A percentile compares a stretch with the other conserved stretches of the same genome.
phyloP scores from a whole-genome alignment of 2,113 vertebrate species.

The Ameiurus melas region DNA sequence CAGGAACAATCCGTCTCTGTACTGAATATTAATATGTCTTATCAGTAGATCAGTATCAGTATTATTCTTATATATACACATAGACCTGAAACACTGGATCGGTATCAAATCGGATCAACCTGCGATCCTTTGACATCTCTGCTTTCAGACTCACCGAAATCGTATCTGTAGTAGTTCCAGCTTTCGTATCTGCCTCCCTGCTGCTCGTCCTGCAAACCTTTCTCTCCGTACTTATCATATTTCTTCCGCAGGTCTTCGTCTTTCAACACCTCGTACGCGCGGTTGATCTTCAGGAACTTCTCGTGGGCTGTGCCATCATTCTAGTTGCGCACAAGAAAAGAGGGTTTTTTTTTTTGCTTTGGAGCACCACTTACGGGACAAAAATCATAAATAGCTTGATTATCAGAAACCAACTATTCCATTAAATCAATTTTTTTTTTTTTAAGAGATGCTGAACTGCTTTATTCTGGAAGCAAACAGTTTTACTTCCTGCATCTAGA shows the following conservation, averaged over 20 bases:
- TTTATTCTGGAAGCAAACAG: background rate
- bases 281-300: conserved; percentile 92
- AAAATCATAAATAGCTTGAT: background rate
- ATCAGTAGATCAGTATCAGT: background rate
- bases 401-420: background rate
- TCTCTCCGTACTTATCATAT: conserved; percentile 97
- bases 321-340: conserved; percentile 61
- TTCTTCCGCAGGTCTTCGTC: conserved; percentile 96
- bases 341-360: background rate
- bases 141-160: conserved; percentile 83
- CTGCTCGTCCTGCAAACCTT: conserved; percentile 89
- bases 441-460: background rate
- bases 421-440: background rate
- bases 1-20: background rate
- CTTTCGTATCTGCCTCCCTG: conserved; percentile 90
- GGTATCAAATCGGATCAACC: background rate
- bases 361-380: background rate
- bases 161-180: conserved; percentile 95
- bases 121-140: background rate
- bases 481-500: background rate
- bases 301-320: conserved; percentile 88
- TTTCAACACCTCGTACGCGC: conserved; percentile 96
- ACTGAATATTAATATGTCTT: background rate
- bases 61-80: background rate
- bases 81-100: background rate